Evolutionary conservation across 2,888 invertebrate genomes (phyloP).

Genomic region (Drosophila paracracens): DNA sequence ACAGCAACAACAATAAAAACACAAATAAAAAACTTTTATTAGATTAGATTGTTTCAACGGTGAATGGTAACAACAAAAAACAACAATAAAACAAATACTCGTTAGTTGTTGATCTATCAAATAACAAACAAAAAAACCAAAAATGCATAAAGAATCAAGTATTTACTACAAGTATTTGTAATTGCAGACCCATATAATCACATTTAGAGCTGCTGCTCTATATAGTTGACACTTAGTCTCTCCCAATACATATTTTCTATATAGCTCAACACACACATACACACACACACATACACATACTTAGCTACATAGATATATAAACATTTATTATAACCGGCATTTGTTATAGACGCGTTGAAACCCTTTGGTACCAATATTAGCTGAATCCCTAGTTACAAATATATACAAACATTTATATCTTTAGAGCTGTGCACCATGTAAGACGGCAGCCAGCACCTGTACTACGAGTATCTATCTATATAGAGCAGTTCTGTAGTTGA

Average conservation of each 20-base stretch:
- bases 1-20: conserved; percentile 31
- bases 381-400: conserved; percentile 36
- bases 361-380: conserved; percentile 33
- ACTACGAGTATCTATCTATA: conserved; percentile 17
- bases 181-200: conserved; percentile 55
- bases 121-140: conserved; percentile 26
- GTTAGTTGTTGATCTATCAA: conserved; percentile 52
- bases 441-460: conserved; percentile 47
- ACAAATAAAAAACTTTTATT: conserved; percentile 31
- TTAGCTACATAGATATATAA: conserved; percentile 21
- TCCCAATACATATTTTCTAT: conserved; percentile 13
- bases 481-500: conserved; percentile 40
- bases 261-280: conserved; percentile 29
- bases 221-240: conserved; percentile 30
- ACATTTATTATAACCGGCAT: conserved; percentile 34
- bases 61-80: conserved; percentile 65
- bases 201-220: conserved; percentile 58
- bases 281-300: conserved; percentile 14
- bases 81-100: conserved; percentile 45
- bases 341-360: conserved; percentile 45
- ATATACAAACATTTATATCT: conserved; percentile 33
- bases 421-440: conserved; percentile 31
- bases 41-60: conserved; percentile 66
- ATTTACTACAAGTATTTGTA: conserved; percentile 57
- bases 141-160: conserved; percentile 23